Evolutionary conservation across 2,888 invertebrate species (phyloP), one percentile per base, ranked within the genome.

Genomic region (Diarsia brunnea): DNA sequence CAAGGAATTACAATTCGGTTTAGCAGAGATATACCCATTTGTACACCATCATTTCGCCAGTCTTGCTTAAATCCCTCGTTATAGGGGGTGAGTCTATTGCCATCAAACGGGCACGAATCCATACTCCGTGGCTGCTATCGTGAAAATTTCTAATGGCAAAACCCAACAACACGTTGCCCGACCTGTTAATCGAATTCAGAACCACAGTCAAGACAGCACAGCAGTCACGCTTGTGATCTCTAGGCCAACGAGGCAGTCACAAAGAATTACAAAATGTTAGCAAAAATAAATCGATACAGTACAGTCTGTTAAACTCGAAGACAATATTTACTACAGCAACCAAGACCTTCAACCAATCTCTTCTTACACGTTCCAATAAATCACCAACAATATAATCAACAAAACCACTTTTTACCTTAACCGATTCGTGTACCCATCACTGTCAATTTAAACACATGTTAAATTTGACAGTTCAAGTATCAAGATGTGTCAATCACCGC

Each of bases 381-480:
- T 63, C 69, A 65, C 43, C 65, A 84, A 86, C 55, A 76, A 38
- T 75, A 47, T 73, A 84, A 81, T 82, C 60, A 79, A 69, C 65
- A 43, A 53, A 75, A 73, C 73, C 70, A 73, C 83, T 85, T 83
- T 85, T 83, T 83, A 82, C 83, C 70, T 68, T 64, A 72, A 7
- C 81, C 49, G 63, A 73, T 70, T 47, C 84, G 21, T 73, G 68
- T 75, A 73, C 70, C 63, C 76, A 76, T 81, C 84, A 85, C 84
- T 83, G 81, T 86, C 81, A 85, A 81, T 79, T 79, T 79, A 80
- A 85, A 87, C 83, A 88, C 77, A 87, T 89, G 84, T 80, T 79
- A 79, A 73, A 67, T 85, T 86, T 86, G 86, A 89, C 89, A 86
- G 86, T 82, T 81, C 80, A 91, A 94, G 91, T 93, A 95, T 93